These are phyloP conservation scores for Slavum lentiscoides DNA, from an alignment of 2,888 invertebrate species.

Conservation along the genomic window DNA sequence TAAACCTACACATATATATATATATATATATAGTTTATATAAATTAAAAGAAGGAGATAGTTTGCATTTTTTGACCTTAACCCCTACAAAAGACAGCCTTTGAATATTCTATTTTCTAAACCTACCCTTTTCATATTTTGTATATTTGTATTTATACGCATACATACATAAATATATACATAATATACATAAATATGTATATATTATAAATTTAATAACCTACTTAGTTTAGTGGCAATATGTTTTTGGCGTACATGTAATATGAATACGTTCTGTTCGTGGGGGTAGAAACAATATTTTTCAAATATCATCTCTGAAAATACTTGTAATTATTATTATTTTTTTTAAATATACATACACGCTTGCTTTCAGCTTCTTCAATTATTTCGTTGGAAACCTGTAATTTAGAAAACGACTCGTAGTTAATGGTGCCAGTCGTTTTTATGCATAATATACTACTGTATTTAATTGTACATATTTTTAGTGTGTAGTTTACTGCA, in stretches of 20 bases:
- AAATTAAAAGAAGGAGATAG: too few species aligned
- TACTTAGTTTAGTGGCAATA: neutral
- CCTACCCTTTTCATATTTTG: neutral
- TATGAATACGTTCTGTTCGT: neutral
- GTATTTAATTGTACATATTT: too few species aligned
- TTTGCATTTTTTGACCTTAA: neutral
- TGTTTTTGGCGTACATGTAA: constrained; percentile 1
- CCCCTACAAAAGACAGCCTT: constrained; percentile 4
- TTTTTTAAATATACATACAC: neutral
- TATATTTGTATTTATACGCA: neutral
- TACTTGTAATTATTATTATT: neutral
- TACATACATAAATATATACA: neutral
- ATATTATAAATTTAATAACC: neutral
- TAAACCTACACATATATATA: neutral
- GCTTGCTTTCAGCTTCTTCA: constrained; percentile 21
- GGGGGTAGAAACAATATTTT: neutral
- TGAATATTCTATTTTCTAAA: constrained; percentile 5
- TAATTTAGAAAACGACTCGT: too few species aligned
- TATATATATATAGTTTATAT: neutral
- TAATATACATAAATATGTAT: neutral
- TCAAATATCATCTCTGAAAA: neutral
- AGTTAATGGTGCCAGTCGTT: too few species aligned
- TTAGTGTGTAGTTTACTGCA: too few species aligned
- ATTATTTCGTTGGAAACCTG: neutral
- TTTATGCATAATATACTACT: too few species aligned